phyloP scores from a whole-genome alignment of 1,140 invertebrate species.

The Gerris buenoi region DNA sequence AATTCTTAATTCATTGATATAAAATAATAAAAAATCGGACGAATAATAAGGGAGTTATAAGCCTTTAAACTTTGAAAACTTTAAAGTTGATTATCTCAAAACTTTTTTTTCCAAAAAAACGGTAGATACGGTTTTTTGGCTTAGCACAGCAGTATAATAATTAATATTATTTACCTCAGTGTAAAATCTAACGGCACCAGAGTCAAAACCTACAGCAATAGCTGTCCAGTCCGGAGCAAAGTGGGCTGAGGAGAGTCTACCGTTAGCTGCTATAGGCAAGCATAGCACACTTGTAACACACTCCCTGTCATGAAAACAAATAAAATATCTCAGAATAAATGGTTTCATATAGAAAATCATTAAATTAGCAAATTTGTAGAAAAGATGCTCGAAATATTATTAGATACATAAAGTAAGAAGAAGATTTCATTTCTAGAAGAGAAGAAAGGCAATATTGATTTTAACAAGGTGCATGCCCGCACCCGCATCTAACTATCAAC shows the following conservation, averaged over 20 bases:
- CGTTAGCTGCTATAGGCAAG: conserved; percentile 49
- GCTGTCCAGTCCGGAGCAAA: conserved; percentile 85
- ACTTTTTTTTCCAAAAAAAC: too few relatives aligned
- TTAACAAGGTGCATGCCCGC: not conserved
- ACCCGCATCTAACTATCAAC: not conserved
- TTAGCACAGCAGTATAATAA: too few relatives aligned
- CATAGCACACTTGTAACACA: conserved; percentile 38
- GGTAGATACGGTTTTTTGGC: too few relatives aligned
- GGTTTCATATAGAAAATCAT: not conserved
- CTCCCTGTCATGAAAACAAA: conserved; percentile 35
- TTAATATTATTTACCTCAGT: conserved; percentile 61
- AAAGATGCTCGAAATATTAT: not conserved
- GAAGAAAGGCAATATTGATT: not conserved
- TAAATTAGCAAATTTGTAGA: not conserved
- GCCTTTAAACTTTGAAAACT: too few relatives aligned
- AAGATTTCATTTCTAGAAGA: too few relatives aligned
- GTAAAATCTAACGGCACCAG: conserved; percentile 74
- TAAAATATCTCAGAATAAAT: conserved; percentile 9
- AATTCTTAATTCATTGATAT: too few relatives aligned
- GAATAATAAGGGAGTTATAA: too few relatives aligned
- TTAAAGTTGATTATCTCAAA: too few relatives aligned
- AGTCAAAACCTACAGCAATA: conserved; percentile 69
- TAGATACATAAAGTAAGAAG: not conserved
- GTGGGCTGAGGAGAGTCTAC: conserved; percentile 42
- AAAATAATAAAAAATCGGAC: too few relatives aligned